These are phyloP conservation scores for Simalia tracyae DNA, from an alignment of 2,797 vertebrate species.

Conservation along the genomic window DNA sequence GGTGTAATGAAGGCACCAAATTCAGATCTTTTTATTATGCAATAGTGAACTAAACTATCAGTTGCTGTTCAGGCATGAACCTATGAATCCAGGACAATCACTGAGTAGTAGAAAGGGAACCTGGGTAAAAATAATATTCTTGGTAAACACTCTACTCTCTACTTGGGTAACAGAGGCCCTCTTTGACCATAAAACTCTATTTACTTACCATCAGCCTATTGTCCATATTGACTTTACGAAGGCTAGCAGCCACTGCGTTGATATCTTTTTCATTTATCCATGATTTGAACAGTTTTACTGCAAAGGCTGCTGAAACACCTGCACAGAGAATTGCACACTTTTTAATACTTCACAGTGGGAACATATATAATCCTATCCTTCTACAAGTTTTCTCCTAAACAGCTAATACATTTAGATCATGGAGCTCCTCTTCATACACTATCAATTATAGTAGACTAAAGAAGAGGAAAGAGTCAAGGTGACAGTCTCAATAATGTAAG, in stretches of 20 bases:
- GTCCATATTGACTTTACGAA: constrained; percentile 96
- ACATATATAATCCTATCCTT: background rate
- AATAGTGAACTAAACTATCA: background rate
- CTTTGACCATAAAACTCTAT: background rate
- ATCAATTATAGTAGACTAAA: background rate
- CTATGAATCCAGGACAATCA: background rate
- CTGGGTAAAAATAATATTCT: background rate
- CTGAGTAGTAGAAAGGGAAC: background rate
- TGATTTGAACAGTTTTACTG: constrained; percentile 97
- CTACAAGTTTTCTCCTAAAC: background rate
- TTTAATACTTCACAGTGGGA: background rate
- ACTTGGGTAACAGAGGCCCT: background rate
- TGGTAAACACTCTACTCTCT: background rate
- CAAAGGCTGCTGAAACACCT: constrained; percentile 95
- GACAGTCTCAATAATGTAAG: background rate
- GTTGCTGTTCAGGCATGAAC: background rate
- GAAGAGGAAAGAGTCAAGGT: background rate
- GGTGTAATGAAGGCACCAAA: background rate
- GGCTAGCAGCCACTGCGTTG: constrained; percentile 88
- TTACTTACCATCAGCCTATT: constrained; percentile 89
- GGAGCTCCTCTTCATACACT: background rate
- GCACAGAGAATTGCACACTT: constrained; percentile 11
- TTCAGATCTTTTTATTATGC: background rate
- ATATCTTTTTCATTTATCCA: constrained; percentile 98
- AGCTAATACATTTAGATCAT: background rate